These are phyloP conservation scores for Mylabris sibirica DNA, from an alignment of 2,888 invertebrate species.

Conservation along the genomic window DNA sequence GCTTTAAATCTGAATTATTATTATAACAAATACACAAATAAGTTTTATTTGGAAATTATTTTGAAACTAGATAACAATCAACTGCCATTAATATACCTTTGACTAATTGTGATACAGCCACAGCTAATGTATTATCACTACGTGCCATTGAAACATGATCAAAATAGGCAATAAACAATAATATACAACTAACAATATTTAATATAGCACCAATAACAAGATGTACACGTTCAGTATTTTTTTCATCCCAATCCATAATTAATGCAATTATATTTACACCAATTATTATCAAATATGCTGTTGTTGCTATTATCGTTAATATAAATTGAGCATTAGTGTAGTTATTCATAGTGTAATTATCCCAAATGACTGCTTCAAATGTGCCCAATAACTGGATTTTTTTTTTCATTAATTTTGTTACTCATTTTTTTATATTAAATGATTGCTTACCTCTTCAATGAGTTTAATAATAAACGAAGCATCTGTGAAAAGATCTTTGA, in stretches of 20 bases:
- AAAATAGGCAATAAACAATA: neutral
- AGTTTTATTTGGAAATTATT: too few species aligned
- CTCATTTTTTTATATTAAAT: neutral
- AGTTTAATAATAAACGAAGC: too few species aligned
- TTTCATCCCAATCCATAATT: neutral
- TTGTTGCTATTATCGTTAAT: neutral
- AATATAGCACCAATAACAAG: neutral
- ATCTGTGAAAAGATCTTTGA: neutral
- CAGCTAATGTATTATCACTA: neutral
- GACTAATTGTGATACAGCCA: neutral
- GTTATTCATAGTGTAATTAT: neutral
- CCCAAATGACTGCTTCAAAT: neutral
- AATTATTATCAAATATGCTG: neutral
- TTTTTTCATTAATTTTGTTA: neutral
- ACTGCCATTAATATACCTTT: neutral
- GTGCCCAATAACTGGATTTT: neutral
- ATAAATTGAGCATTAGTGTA: neutral
- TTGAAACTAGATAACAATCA: neutral
- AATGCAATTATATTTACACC: neutral
- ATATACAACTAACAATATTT: neutral
- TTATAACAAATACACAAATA: too few species aligned
- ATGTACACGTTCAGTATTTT: neutral
- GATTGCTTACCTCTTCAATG: neutral
- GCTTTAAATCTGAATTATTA: too few species aligned
- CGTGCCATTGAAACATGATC: neutral